Evolutionary conservation across 2,113 vertebrate genomes (phyloP), one percentile per base, ranked within the genome.

Genomic region (Hystrix cristata): DNA sequence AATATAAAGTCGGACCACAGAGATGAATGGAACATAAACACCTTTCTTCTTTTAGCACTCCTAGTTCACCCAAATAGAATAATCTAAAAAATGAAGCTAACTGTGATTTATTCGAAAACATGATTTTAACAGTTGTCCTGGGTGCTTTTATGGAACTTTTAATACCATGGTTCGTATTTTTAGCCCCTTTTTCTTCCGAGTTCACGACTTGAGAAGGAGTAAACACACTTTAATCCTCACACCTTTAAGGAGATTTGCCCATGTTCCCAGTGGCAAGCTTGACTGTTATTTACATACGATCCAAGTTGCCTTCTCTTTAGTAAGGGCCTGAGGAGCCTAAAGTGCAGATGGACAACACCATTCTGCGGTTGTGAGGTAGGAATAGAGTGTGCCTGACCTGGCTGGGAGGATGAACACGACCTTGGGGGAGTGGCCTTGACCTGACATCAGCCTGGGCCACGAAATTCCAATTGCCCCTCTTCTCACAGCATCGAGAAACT

Each of bases 161-260:
- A 55, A 48, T 87, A 65, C 79, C 60, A 69, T 64, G 74, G 21
- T 27, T 80, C 31, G 60, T 88, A 85, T 21, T 51, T 46, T 46
- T 12, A 90, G 12, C 13, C 85, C 46, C 19, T 46, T 95, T 74
- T 19, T 23, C 93, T 80, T 89, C 38, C 87, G 60, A 91, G 7
- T 23, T 11, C 62, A 93, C 67, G 83, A 55, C 38, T 7, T 51
- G 72, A 55, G 78, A 55, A 59, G n/a, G 34, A 85, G 38, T 48
- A 53, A 84, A 64, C 27, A 71, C 16, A 87, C 51, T 81, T 83
- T 67, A 83, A 46, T 74, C n/a, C 69, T 92, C 46, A 85, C 5
- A 43, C 57, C 93, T 85, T 92, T 72, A 51, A 96, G 57, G 43
- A 83, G 83, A 95, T 95, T 46, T 87, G 38, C 55, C 60, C 31